A percentile compares a stretch with the other conserved stretches of the same genome.
Evolutionary conservation across 1,140 invertebrate genomes (phyloP).

Genomic region (Pseudomyrmex sp.): DNA sequence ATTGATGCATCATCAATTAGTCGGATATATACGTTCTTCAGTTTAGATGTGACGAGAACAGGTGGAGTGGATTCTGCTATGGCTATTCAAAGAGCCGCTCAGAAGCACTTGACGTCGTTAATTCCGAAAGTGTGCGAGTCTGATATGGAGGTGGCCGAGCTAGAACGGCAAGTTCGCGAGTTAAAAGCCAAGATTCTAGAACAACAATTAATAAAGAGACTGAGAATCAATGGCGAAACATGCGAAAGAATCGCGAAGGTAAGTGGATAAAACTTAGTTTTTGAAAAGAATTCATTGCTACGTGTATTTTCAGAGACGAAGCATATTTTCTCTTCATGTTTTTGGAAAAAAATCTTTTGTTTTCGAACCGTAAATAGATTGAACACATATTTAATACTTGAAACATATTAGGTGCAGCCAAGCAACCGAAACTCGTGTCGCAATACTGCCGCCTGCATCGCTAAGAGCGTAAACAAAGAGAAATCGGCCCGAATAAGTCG

Average conservation of each 20-base stretch:
- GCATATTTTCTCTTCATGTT: neutral
- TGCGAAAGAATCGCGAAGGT: conserved; percentile 9
- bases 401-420: conserved; percentile 6
- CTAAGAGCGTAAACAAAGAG: conserved; percentile 37
- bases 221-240: conserved; percentile 47
- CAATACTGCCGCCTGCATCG: conserved; percentile 28
- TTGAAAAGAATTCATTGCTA: conserved; percentile 1
- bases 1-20: conserved; percentile 1
- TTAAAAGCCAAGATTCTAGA: conserved; percentile 48
- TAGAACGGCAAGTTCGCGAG: conserved; percentile 72
- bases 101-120: conserved; percentile 70
- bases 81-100: conserved; percentile 75
- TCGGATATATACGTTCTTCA: conserved; percentile 57
- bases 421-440: neutral
- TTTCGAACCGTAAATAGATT: too few species aligned
- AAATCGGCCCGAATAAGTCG: conserved; percentile 21
- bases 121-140: conserved; percentile 72
- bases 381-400: neutral
- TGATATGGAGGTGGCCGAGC: conserved; percentile 72
- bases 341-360: neutral
- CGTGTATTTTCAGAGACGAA: too few species aligned
- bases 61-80: conserved; percentile 70
- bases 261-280: conserved; percentile 15
- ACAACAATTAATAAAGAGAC: neutral
- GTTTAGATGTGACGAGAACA: conserved; percentile 65